Conservation (phyloP, 2,888 invertebrate species). For the Drosophila leonis region DNA sequence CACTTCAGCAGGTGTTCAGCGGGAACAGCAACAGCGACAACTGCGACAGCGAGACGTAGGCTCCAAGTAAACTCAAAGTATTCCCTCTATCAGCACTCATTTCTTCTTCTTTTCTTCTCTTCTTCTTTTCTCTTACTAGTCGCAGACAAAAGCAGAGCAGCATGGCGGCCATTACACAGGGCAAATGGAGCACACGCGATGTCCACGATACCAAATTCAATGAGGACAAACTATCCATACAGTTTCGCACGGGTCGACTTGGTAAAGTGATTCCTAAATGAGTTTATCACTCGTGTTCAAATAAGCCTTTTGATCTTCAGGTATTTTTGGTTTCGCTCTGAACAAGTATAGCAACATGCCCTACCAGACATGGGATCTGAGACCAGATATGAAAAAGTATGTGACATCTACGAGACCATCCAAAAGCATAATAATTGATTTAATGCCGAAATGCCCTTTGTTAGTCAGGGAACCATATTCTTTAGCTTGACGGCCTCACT, state of each 20-base stretch:
- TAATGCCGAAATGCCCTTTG: background rate
- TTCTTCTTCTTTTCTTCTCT: background rate
- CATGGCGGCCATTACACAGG: constrained; percentile 74
- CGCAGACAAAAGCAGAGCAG: constrained; percentile 63
- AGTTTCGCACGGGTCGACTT: constrained; percentile 91
- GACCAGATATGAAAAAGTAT: constrained; percentile 87
- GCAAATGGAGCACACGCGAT: constrained; percentile 90
- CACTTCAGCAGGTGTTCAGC: constrained; percentile 66
- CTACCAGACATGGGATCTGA: constrained; percentile 94
- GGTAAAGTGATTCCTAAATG: constrained; percentile 77
- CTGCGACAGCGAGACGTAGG: constrained; percentile 72
- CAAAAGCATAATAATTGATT: background rate
- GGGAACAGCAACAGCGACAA: constrained; percentile 65
- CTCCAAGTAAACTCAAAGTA: background rate
- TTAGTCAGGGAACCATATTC: constrained; percentile 82
- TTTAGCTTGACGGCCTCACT: constrained; percentile 87
- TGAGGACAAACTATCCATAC: constrained; percentile 92
- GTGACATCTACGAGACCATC: background rate
- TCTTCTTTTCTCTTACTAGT: constrained; percentile 33
- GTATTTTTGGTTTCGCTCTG: constrained; percentile 90
- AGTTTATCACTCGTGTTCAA: background rate
- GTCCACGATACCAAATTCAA: constrained; percentile 93
- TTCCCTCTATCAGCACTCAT: no score
- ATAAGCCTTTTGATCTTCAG: constrained; percentile 72
- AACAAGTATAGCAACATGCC: constrained; percentile 92